Percentiles rank a stretch among this genome's conserved stretches.
Conservation (phyloP, 2,888 invertebrate genomes). For the Drosophila testacea region DNA sequence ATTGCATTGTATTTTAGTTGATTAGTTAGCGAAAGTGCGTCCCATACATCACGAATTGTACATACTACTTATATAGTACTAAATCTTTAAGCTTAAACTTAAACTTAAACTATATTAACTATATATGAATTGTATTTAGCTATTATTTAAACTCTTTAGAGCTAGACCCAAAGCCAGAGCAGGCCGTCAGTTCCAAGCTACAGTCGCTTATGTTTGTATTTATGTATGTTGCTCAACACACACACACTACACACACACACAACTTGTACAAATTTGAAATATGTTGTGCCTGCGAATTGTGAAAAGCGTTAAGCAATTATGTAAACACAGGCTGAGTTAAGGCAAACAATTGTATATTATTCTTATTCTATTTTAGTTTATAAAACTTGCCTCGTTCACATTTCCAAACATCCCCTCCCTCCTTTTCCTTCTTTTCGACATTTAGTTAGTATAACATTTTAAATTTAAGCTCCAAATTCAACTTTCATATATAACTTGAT, state of each 20-base stretch:
- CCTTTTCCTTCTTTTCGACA: not conserved
- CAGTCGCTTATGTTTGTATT: constrained; percentile 40
- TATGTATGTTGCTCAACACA: constrained; percentile 45
- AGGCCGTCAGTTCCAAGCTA: constrained; percentile 38
- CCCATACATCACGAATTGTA: constrained; percentile 24
- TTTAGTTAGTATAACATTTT: constrained; percentile 28
- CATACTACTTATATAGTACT: constrained; percentile 10
- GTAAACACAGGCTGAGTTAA: not conserved
- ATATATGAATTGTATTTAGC: constrained; percentile 11
- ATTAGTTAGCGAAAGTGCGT: constrained; percentile 29
- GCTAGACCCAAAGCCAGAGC: constrained; percentile 51
- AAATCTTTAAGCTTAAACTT: not conserved
- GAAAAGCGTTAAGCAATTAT: constrained; percentile 3
- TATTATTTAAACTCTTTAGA: constrained; percentile 28
- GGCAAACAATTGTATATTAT: constrained; percentile 33
- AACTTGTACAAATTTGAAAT: constrained; percentile 30
- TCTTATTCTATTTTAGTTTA: constrained; percentile 5
- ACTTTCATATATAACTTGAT: constrained; percentile 24
- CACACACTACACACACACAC: constrained; percentile 18
- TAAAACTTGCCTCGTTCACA: constrained; percentile 5
- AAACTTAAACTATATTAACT: constrained; percentile 10
- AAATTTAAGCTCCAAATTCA: constrained; percentile 8
- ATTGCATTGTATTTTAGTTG: constrained; percentile 24
- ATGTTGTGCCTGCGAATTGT: constrained; percentile 2
- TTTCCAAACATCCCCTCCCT: not conserved